phyloP scores from a whole-genome alignment of 2,888 invertebrate genomes.

The Villa cingulata region DNA sequence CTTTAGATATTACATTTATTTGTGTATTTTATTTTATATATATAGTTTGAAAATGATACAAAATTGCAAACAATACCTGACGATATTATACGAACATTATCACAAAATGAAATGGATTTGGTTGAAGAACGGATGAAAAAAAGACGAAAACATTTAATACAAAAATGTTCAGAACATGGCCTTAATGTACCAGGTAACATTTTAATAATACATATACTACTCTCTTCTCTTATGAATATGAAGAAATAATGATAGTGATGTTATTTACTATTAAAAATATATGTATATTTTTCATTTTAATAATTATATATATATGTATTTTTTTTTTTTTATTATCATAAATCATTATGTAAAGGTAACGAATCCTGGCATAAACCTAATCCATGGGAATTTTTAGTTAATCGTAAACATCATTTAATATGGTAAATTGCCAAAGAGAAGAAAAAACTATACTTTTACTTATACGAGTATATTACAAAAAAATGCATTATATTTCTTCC shows the following conservation, averaged over 20 bases:
- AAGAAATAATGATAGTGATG: too few relatives aligned
- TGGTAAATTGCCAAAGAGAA: slow-evolving; percentile 40
- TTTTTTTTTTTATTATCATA: too few relatives aligned
- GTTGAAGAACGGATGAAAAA: slow-evolving; percentile 35
- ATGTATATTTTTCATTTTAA: too few relatives aligned
- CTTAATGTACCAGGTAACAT: slow-evolving; percentile 29
- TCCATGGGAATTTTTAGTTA: slow-evolving; percentile 75
- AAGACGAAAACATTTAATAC: slow-evolving; percentile 29
- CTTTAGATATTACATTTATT: too few relatives aligned
- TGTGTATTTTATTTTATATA: background rate
- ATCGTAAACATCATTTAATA: slow-evolving; percentile 63
- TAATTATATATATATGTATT: too few relatives aligned
- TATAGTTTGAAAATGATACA: slow-evolving; percentile 34
- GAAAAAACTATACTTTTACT: too few relatives aligned
- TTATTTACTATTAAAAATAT: too few relatives aligned
- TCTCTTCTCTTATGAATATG: too few relatives aligned
- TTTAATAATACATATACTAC: background rate
- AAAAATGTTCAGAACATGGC: slow-evolving; percentile 33
- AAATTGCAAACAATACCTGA: slow-evolving; percentile 32
- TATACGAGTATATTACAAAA: too few relatives aligned
- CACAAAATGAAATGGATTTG: slow-evolving; percentile 32
- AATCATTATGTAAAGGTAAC: slow-evolving; percentile 24
- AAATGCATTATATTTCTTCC: too few relatives aligned
- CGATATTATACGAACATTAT: slow-evolving; percentile 30
- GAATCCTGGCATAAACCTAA: slow-evolving; percentile 48